A percentile compares a stretch with the other conserved stretches of the same genome.
Conservation (phyloP, 2,797 vertebrate genomes). For the Crocidura indochinensis region DNA sequence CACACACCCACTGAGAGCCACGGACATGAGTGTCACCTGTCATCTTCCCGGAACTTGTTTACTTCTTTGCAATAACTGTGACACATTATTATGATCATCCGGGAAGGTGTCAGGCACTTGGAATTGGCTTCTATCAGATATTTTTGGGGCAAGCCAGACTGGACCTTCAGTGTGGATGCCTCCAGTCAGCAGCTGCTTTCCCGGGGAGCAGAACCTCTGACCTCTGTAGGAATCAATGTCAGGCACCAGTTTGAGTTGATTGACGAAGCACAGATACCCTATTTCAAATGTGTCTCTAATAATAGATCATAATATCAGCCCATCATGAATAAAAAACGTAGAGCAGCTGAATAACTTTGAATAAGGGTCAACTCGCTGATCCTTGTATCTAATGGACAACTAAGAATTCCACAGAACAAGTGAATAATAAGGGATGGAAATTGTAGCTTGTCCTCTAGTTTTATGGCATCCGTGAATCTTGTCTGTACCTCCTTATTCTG, state of each 20-base stretch:
- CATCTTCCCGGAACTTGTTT: not conserved
- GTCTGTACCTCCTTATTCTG: not conserved
- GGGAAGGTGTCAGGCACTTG: not conserved
- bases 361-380: not conserved
- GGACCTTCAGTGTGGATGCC: not conserved
- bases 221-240: not conserved
- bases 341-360: not conserved
- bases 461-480: fast-evolving
- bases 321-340: not conserved
- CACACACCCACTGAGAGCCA: too few relatives aligned
- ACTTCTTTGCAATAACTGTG: not conserved
- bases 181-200: not conserved
- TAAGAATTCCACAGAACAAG: not conserved
- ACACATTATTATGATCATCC: fast-evolving
- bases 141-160: fast-evolving
- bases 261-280: not conserved
- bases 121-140: not conserved
- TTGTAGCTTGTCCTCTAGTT: not conserved
- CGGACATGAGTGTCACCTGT: not conserved
- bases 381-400: not conserved
- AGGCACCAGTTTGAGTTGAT: not conserved
- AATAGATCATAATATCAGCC: not conserved
- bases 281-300: too few relatives aligned
- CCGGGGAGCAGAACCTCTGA: too few relatives aligned
- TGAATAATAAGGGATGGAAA: not conserved